Evolutionary conservation across 2,113 vertebrate genomes (phyloP).

Genomic region (Malurus elegans): DNA sequence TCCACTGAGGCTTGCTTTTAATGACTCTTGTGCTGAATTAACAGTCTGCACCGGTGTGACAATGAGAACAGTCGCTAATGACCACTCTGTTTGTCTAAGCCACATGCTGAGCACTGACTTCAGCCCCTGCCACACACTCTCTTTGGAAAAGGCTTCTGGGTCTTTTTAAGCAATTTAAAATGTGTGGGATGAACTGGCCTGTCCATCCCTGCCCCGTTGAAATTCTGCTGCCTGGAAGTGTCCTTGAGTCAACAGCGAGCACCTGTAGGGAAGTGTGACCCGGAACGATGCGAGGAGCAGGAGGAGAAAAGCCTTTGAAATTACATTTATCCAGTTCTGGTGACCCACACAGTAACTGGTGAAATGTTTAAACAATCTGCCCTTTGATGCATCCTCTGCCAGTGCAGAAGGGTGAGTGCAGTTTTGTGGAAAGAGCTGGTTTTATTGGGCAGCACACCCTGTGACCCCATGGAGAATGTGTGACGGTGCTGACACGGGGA

Average conservation of each 20-base stretch:
- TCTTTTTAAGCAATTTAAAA: constrained; percentile 40
- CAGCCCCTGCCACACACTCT: neutral
- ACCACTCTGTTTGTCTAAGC: constrained; percentile 42
- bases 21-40: constrained; percentile 60
- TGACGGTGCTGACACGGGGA: neutral
- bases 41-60: constrained; percentile 30
- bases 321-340: neutral
- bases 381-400: neutral
- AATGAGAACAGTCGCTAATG: constrained; percentile 39
- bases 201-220: neutral
- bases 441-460: neutral
- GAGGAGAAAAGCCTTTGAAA: neutral
- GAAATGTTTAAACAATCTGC: neutral
- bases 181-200: constrained; percentile 4
- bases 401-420: neutral
- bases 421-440: neutral
- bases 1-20: constrained; percentile 28
- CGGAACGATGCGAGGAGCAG: neutral
- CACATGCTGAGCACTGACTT: constrained; percentile 33
- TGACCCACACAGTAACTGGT: neutral
- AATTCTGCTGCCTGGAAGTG: neutral
- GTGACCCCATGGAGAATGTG: neutral
- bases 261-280: neutral
- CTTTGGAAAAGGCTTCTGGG: neutral
- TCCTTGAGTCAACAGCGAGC: constrained; percentile 2